A percentile compares a stretch with the other conserved stretches of the same genome.
Evolutionary conservation across 2,113 vertebrate genomes (phyloP).

Genomic region (Choloepus hoffmanni): DNA sequence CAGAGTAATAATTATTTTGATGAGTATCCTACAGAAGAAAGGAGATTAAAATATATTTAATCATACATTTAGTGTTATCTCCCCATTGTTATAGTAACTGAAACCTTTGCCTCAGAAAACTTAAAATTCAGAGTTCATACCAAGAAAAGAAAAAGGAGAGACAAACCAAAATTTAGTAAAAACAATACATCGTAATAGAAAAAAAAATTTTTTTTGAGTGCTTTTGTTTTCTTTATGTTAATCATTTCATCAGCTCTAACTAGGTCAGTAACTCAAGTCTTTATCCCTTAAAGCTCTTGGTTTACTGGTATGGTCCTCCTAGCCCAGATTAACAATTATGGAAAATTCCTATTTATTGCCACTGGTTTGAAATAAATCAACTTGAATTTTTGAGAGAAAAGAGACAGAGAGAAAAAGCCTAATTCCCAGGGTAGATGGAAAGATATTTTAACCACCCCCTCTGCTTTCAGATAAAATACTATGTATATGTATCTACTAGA

Average conservation of each 20-base stretch:
- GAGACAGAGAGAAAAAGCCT: background rate
- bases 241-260: background rate
- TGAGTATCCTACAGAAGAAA: background rate
- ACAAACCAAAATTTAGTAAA: constrained; percentile 37
- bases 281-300: background rate
- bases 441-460: background rate
- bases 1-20: background rate
- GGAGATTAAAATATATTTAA: constrained; percentile 10
- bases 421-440: background rate
- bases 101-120: background rate
- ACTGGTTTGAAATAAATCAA: constrained; percentile 45
- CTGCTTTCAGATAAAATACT: background rate
- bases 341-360: background rate
- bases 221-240: constrained; percentile 46
- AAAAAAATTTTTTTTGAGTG: background rate
- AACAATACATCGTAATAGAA: background rate
- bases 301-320: background rate
- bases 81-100: background rate
- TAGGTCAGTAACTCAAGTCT: background rate
- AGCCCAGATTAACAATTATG: constrained; percentile 11
- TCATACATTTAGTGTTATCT: background rate
- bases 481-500: background rate
- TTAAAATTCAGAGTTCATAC: constrained; percentile 20
- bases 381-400: constrained; percentile 24
- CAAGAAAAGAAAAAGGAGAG: constrained; percentile 4